Base-by-base conservation (phyloP, 2,113 vertebrate species). In the Pterocles burchelli region DNA sequence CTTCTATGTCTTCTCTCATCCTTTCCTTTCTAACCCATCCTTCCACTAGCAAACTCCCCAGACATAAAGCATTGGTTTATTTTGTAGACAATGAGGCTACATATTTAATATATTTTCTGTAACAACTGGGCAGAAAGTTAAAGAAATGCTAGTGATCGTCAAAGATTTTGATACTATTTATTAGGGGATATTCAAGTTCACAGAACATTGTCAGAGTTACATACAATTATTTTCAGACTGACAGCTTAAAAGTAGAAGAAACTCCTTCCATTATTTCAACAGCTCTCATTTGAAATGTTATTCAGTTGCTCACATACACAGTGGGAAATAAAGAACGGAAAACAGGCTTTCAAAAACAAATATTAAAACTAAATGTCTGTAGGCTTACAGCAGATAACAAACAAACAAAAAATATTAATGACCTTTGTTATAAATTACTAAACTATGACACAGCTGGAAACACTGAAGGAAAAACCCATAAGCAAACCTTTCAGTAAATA, bases 361-460 rank as follows among this genome's bases (percentile, higher is more conserved):
- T 97, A 97, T 96, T 97, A 97, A 97, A 96, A 96, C 31, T 79
- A 97, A 97, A 95, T 97, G 63, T 97, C 85, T 80, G 82, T 75
- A 96, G 95, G 96, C 85, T 77, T 96, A 76, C 57, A 95, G 62
- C 52, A 89, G 52, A 96, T 82, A 97, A 90, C 57, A 96, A 97
- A 94, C 58, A 96, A 92, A 83, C 67, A 93, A 86, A 88, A 93
- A 85, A 83, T 91, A 96, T 89, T 96, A 95, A 95, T 95, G 96
- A 95, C 96, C 91, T 98, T 97, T 96, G 81, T 36, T 95, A 96
- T 59, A 93, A 92, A 95, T 96, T 96, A 48, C 79, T 93, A 97
- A 96, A 97, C 85, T 88, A 82, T 59, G 89, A 87, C 97, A 95
- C 96, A 97, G 95, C 81, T 97, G 97, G 97, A 97, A 97, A 96